Base-by-base conservation (phyloP, 2,888 invertebrate species). In the Rhagonycha lutea region DNA sequence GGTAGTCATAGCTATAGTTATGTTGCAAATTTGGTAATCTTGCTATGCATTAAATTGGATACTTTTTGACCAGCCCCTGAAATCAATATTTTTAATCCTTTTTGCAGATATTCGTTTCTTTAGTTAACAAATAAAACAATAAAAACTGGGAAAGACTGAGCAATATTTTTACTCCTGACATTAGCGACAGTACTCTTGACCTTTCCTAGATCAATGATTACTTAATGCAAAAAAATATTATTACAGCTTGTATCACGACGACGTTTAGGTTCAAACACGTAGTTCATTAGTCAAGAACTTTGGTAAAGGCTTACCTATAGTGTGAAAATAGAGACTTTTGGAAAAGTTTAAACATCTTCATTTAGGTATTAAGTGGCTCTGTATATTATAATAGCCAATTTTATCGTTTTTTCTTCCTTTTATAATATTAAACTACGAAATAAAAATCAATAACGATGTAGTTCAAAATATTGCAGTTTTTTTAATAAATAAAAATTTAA, bases 401-500 rank as follows among this genome's bases (percentile, higher is more conserved):
- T 47, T n/a, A 32, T 32, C 32, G 4, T 12, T 12, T 7, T 47
- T 47, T 47, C n/a, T 47, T 47, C 8, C 2, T 26, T 4, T 26
- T 5, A 7, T 47, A 9, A 28, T 28, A 28, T n/a, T n/a, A 47
- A n/a, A 47, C 28, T 28, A n/a, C 7, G n/a, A 47, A 65, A 65
- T 65, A 14, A 24, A 65, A 65, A 65, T 65, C 63, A 65, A 65
- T 65, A 65, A 65, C n/a, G 24, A 65, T 65, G 23, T 65, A 23
- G 23, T 62, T 62, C 47, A 47, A n/a, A 47, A 47, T n/a, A 47
- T 24, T 65, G 26, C 11, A 65, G 63, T 65, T 65, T 70, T 74
- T 69, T 74, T 65, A 69, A 70, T 73, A 73, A 70, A 61, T 74
- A 69, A 74, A 74, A 70, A 74, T 69, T 70, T 70, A 74, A 29